Evolutionary conservation across 2,888 invertebrate genomes (phyloP).

Genomic region (Cyaniris semiargus): DNA sequence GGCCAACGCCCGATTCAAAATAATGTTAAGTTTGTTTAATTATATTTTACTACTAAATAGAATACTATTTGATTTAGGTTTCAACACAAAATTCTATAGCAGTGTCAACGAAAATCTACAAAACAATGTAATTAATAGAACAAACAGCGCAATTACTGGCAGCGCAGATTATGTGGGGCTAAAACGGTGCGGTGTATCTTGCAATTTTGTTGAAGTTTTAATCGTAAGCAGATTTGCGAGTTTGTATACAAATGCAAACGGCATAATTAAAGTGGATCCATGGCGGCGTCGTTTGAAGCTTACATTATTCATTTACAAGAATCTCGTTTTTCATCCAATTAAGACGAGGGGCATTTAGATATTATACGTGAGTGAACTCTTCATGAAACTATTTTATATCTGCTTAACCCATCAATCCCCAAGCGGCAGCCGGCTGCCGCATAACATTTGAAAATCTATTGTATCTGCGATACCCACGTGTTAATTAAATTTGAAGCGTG

Average conservation of each 20-base stretch:
- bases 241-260: conserved; percentile 30
- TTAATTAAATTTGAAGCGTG: neutral
- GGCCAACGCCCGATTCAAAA: too few relatives aligned
- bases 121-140: neutral
- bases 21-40: too few relatives aligned
- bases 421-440: too few relatives aligned
- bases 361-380: conserved; percentile 25
- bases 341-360: conserved; percentile 6
- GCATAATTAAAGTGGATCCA: conserved; percentile 29
- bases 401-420: too few relatives aligned
- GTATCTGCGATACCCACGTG: too few relatives aligned
- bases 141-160: neutral
- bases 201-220: conserved; percentile 45
- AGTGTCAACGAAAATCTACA: neutral
- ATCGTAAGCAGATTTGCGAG: conserved; percentile 39
- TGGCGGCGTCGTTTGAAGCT: conserved; percentile 26
- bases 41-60: too few relatives aligned
- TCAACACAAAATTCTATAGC: neutral
- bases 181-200: conserved; percentile 45
- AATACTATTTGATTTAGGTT: neutral
- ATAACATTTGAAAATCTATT: too few relatives aligned
- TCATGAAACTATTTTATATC: conserved; percentile 22
- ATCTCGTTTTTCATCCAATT: conserved; percentile 18
- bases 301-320: conserved; percentile 25
- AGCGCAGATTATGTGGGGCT: neutral